Evolutionary conservation across 1,140 invertebrate species (phyloP).

Genomic region (Bicyclus anynana): DNA sequence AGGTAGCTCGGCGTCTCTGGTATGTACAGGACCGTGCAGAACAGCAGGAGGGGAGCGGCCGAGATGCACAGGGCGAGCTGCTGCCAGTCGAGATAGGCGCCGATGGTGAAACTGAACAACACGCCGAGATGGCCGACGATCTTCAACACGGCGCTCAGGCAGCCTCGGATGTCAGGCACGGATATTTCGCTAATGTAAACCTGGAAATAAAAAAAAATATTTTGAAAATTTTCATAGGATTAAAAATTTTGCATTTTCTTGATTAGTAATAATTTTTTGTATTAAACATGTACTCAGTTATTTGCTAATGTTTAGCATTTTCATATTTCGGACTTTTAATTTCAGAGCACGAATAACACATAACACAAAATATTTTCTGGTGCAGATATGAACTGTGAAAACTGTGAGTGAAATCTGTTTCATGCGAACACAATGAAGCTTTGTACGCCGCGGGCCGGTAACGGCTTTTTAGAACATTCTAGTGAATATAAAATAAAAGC

Average conservation of each 20-base stretch:
- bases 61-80: slow-evolving; percentile 88
- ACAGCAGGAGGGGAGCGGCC: slow-evolving; percentile 80
- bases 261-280: no score
- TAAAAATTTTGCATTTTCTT: no score
- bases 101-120: slow-evolving; percentile 89
- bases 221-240: not conserved
- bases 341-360: no score
- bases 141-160: slow-evolving; percentile 91
- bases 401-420: slow-evolving; percentile 1
- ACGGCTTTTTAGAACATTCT: slow-evolving; percentile 1
- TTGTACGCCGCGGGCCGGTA: not conserved
- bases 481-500: not conserved
- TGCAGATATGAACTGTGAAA: not conserved
- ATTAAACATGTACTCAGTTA: no score
- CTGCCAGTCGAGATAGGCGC: slow-evolving; percentile 90
- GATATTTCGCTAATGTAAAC: slow-evolving; percentile 97
- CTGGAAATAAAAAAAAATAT: slow-evolving; percentile 67
- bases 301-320: no score
- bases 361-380: slow-evolving; percentile 34
- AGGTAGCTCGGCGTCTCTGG: slow-evolving; percentile 86
- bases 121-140: slow-evolving; percentile 91
- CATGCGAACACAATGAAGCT: not conserved
- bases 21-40: slow-evolving; percentile 79
- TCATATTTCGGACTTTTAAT: no score
- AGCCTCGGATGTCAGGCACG: slow-evolving; percentile 90